phyloP scores from a whole-genome alignment of 2,888 invertebrate genomes.

The Aspidiotus destructor region DNA sequence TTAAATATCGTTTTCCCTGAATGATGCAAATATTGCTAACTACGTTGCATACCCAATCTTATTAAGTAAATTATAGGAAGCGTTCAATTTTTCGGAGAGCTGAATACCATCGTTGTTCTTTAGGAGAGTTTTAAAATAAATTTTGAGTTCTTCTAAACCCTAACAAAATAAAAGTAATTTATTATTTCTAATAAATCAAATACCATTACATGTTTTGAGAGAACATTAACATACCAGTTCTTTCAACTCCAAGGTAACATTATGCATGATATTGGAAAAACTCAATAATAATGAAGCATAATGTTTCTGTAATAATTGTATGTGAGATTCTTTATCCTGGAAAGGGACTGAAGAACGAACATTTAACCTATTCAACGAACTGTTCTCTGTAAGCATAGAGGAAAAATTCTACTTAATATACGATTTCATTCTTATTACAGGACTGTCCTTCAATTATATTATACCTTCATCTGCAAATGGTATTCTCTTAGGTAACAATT shows the following conservation, averaged over 20 bases:
- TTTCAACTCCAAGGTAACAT: constrained; percentile 28
- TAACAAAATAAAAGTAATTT: constrained; percentile 4
- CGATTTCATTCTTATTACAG: background rate
- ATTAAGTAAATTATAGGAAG: constrained; percentile 22
- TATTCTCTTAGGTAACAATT: constrained; percentile 10
- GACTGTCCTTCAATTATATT: background rate
- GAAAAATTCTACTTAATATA: background rate
- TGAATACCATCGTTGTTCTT: constrained; percentile 23
- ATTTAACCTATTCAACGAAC: constrained; percentile 16
- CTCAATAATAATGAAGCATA: constrained; percentile 14
- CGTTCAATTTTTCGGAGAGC: constrained; percentile 25
- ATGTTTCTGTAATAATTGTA: constrained; percentile 18
- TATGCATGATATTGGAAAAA: constrained; percentile 27
- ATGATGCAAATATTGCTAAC: too few relatives aligned
- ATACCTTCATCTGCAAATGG: constrained; percentile 26
- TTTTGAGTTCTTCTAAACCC: constrained; percentile 28
- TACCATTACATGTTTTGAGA: background rate
- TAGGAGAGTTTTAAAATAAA: constrained; percentile 21
- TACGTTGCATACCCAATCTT: constrained; percentile 15
- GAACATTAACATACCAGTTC: constrained; percentile 11
- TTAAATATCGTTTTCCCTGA: background rate
- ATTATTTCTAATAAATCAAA: constrained; percentile 6
- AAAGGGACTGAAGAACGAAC: background rate
- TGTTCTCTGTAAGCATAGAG: constrained; percentile 12
- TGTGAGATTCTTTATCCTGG: constrained; percentile 7